Conservation (phyloP, 2,888 invertebrate species). For the Reticulitermes lucifugus region DNA sequence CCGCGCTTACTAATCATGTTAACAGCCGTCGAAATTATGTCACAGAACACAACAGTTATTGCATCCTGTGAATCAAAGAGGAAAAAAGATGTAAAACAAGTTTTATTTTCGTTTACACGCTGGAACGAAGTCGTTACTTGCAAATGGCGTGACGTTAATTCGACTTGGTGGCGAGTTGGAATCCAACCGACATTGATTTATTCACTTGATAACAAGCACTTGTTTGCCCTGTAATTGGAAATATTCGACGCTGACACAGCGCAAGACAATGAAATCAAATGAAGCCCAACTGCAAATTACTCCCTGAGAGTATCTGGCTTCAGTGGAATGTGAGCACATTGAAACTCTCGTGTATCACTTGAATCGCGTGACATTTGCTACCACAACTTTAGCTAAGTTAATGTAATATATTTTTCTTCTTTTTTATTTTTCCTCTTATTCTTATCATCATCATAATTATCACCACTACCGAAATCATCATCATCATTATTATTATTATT, state of each 20-base stretch:
- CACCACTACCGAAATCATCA: too few species aligned
- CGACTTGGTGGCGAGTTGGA: constrained; percentile 11
- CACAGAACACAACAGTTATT: background rate
- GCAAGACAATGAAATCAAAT: background rate
- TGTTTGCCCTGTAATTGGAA: background rate
- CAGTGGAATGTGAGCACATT: background rate
- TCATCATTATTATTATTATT: too few species aligned
- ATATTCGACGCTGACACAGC: background rate
- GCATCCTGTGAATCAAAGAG: background rate
- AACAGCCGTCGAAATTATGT: background rate
- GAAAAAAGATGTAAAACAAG: background rate
- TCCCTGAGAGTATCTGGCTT: background rate
- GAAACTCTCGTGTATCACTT: background rate
- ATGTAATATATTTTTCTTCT: too few species aligned
- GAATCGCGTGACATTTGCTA: too few species aligned
- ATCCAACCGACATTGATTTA: background rate
- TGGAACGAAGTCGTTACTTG: background rate
- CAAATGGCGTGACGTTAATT: background rate
- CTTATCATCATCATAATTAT: too few species aligned
- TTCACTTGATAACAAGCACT: background rate
- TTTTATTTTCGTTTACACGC: background rate
- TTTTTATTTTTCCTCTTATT: too few species aligned
- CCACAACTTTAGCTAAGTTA: too few species aligned
- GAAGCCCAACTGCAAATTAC: background rate
- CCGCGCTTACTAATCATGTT: background rate